Conservation (phyloP, 2,797 vertebrate species). For the Lepus oiostolus region DNA sequence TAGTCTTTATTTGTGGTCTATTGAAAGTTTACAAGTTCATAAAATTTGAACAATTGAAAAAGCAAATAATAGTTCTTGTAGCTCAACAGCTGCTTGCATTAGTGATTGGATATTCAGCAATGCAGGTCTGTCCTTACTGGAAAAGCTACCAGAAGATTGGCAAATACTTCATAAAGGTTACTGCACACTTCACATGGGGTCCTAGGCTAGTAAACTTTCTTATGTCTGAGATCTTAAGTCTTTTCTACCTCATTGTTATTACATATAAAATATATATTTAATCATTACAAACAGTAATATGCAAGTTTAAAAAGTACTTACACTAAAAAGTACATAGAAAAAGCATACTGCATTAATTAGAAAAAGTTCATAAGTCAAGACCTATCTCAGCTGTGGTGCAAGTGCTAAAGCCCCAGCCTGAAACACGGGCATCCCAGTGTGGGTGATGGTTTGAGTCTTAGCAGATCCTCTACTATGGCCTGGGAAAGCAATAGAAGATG, state of each 20-base stretch:
- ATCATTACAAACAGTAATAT: background rate
- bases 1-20: background rate
- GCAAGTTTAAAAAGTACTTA: constrained; percentile 26
- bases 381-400: background rate
- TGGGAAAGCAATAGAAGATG: no score
- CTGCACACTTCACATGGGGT: background rate
- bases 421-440: no score
- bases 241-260: background rate
- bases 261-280: background rate
- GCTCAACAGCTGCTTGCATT: background rate
- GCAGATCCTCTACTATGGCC: no score
- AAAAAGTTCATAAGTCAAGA: background rate
- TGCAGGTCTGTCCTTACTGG: background rate
- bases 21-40: background rate
- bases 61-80: background rate
- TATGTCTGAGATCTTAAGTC: background rate
- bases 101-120: background rate
- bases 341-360: background rate
- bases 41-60: constrained; percentile 51
- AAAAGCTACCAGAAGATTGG: constrained; percentile 17
- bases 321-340: background rate
- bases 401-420: no score
- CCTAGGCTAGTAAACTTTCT: background rate
- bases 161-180: constrained; percentile 45
- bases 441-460: no score